These are phyloP conservation scores for Mesoligia furuncula DNA, from an alignment of 2,888 invertebrate genomes.

Conservation along the genomic window DNA sequence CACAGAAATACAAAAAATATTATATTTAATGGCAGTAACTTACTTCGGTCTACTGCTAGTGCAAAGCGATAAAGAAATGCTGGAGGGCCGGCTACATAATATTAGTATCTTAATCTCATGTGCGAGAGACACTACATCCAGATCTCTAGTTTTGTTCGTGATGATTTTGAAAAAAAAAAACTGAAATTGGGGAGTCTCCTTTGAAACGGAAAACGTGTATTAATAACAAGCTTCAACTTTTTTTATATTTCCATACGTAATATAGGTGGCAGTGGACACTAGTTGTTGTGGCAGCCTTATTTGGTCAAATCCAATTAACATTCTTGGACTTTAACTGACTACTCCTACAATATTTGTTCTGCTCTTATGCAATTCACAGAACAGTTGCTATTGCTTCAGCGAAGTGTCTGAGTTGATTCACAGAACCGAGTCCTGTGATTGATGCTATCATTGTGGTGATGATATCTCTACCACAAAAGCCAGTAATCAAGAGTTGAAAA, in stretches of 20 bases:
- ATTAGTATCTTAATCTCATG: constrained; percentile 17
- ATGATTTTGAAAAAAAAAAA: neutral
- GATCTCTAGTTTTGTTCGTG: neutral
- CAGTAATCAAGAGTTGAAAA: neutral
- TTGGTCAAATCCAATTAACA: neutral
- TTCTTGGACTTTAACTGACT: neutral
- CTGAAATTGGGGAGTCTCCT: neutral
- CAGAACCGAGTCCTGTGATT: constrained; percentile 1
- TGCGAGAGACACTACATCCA: neutral
- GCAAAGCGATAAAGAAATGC: constrained; percentile 40
- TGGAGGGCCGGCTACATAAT: constrained; percentile 20
- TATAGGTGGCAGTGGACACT: neutral
- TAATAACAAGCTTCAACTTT: neutral
- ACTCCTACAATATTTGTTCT: neutral
- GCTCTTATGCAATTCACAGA: neutral
- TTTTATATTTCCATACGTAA: neutral
- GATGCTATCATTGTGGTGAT: constrained; percentile 1
- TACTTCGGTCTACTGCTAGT: constrained; percentile 37
- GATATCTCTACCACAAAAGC: constrained; percentile 19
- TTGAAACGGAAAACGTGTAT: neutral
- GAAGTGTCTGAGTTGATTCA: neutral
- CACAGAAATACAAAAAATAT: constrained; percentile 34
- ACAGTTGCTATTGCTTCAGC: constrained; percentile 2
- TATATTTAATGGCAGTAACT: constrained; percentile 22
- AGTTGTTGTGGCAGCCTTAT: neutral